Evolutionary conservation across 1,140 invertebrate species (phyloP).

Genomic region (Harlomillsia oculata): DNA sequence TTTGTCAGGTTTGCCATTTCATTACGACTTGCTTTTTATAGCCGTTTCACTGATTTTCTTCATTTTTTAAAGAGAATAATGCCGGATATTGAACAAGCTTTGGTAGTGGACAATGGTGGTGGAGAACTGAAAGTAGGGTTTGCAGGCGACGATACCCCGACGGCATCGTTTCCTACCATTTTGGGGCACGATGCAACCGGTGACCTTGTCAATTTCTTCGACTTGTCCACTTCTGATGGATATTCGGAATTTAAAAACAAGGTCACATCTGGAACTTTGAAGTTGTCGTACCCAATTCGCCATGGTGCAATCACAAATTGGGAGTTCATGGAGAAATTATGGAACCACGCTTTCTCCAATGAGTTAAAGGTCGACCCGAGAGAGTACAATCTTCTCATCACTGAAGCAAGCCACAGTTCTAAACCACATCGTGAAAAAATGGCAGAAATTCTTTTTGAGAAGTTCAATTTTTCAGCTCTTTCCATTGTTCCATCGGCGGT

Average conservation of each 20-base stretch:
- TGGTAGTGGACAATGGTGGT: slow-evolving; percentile 19
- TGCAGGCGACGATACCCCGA: slow-evolving; percentile 8
- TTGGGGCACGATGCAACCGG: not conserved
- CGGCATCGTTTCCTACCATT: not conserved
- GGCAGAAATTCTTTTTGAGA: slow-evolving; percentile 19
- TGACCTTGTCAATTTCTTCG: not conserved
- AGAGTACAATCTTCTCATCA: slow-evolving; percentile 15
- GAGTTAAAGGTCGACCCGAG: slow-evolving; percentile 1
- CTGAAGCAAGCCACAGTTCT: slow-evolving; percentile 5
- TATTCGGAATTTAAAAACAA: slow-evolving; percentile 3
- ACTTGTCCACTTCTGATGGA: slow-evolving; percentile 4
- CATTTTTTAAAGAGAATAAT: not conserved
- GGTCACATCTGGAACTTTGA: not conserved
- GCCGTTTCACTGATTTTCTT: too few relatives aligned
- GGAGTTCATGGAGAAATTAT: slow-evolving; percentile 14
- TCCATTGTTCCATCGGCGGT: not conserved
- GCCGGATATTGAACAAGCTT: not conserved
- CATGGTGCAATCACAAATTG: slow-evolving; percentile 6
- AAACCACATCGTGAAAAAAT: slow-evolving; percentile 19
- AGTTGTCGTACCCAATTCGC: not conserved
- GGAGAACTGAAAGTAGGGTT: slow-evolving; percentile 9
- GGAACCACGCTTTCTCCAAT: slow-evolving; percentile 5
- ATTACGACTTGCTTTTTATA: too few relatives aligned
- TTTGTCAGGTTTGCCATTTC: too few relatives aligned
- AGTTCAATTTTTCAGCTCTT: slow-evolving; percentile 2